Evolutionary conservation across 2,888 invertebrate species (phyloP).

Genomic region (Caenorhabditis zanzibari): DNA sequence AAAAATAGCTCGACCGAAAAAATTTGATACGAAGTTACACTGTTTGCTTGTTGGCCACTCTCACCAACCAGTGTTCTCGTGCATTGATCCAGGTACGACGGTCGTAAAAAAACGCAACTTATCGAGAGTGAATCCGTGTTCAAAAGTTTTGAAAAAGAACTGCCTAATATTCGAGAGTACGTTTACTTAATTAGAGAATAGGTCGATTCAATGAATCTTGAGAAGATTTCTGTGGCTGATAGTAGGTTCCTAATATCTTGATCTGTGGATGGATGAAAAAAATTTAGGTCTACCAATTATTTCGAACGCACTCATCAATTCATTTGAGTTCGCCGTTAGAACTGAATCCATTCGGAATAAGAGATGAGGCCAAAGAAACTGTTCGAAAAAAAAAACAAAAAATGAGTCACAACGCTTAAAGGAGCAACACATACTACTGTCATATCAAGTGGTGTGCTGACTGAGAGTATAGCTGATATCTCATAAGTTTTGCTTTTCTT

Average conservation of each 20-base stretch:
- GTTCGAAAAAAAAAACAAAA: neutral
- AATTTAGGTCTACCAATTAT: too few relatives aligned
- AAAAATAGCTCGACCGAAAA: neutral
- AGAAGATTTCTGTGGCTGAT: neutral
- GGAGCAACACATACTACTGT: constrained; percentile 20
- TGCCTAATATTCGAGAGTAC: neutral
- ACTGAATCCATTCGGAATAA: neutral
- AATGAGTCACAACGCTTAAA: constrained; percentile 1
- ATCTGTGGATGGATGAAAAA: neutral
- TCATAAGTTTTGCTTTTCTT: constrained; percentile 33
- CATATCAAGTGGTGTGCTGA: constrained; percentile 35
- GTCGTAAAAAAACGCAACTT: neutral
- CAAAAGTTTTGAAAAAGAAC: neutral
- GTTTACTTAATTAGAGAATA: neutral
- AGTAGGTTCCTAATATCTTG: neutral
- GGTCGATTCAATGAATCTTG: neutral
- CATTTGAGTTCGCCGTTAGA: too few relatives aligned
- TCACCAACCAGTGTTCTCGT: neutral
- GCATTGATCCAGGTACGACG: neutral
- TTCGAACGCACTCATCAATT: too few relatives aligned
- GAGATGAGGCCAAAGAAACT: neutral
- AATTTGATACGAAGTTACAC: constrained; percentile 9
- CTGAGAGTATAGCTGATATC: constrained; percentile 40
- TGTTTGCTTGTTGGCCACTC: constrained; percentile 24
- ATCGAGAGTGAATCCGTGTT: neutral